Conservation (phyloP, 2,113 vertebrate species). For the Nycticryphes semicollaris region DNA sequence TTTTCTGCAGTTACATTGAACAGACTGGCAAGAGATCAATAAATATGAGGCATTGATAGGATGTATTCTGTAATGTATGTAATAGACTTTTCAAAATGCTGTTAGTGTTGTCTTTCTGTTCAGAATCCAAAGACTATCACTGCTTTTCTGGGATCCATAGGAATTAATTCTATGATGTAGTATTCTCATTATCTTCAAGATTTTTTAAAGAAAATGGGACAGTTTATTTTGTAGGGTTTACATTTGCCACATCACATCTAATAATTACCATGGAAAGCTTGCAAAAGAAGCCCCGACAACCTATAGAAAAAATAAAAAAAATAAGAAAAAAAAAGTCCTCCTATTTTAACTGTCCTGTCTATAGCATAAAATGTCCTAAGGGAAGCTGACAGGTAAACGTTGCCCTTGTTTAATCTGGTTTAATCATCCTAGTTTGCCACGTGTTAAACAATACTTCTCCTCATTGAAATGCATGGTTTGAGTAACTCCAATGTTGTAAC, state of each 20-base stretch:
- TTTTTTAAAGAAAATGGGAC: background rate
- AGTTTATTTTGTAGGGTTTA: background rate
- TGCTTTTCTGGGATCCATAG: background rate
- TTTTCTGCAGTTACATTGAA: background rate
- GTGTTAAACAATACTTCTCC: background rate
- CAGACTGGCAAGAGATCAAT: background rate
- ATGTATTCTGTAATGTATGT: background rate
- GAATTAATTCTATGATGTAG: background rate
- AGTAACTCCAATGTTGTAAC: background rate
- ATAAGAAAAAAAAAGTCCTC: background rate
- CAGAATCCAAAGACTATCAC: background rate
- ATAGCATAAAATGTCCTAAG: background rate
- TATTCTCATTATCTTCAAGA: background rate
- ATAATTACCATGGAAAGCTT: background rate
- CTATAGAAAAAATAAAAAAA: background rate
- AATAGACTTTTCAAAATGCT: background rate
- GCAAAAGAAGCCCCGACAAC: background rate
- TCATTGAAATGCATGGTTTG: background rate
- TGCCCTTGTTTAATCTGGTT: slow-evolving; percentile 9
- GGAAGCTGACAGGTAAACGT: background rate
- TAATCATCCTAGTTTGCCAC: background rate
- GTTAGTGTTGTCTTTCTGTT: background rate
- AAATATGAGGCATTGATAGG: background rate
- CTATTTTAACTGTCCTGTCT: background rate
- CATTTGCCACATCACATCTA: background rate